Percentiles rank a stretch among this genome's conserved stretches.
phyloP scores from a whole-genome alignment of 2,113 vertebrate genomes.

The Parotia lawesii region DNA sequence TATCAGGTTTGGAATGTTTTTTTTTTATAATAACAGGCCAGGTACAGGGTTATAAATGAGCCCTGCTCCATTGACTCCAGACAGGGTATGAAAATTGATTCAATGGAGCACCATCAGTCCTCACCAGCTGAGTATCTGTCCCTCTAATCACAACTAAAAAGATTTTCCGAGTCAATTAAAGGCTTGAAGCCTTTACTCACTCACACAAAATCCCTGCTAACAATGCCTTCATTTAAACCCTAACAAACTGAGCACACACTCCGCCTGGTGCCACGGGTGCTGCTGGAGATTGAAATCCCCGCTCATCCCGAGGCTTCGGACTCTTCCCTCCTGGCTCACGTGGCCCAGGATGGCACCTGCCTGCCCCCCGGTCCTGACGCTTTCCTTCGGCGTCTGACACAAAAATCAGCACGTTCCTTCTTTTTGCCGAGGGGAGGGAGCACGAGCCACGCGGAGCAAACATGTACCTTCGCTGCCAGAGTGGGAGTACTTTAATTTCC shows the following conservation, averaged over 20 bases:
- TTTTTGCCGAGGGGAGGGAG: slow-evolving; percentile 5
- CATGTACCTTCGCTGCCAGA: slow-evolving; percentile 26
- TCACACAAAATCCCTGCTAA: slow-evolving; percentile 23
- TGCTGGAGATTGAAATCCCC: not conserved
- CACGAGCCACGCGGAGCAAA: slow-evolving; percentile 1
- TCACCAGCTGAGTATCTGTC: slow-evolving; percentile 46
- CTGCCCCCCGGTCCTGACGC: not conserved
- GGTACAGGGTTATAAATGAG: slow-evolving; percentile 26
- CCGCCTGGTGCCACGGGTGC: not conserved
- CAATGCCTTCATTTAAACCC: slow-evolving; percentile 18
- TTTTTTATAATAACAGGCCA: not conserved
- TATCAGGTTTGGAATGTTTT: not conserved
- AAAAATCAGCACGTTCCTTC: slow-evolving; percentile 24
- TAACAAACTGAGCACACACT: not conserved
- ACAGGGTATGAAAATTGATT: slow-evolving; percentile 48
- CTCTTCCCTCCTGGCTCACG: not conserved
- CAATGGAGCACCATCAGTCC: slow-evolving; percentile 7
- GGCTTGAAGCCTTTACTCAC: slow-evolving; percentile 34
- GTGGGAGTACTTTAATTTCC: slow-evolving; percentile 39
- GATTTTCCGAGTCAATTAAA: slow-evolving; percentile 55
- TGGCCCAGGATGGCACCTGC: not conserved
- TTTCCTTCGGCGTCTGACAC: not conserved
- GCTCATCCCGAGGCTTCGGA: not conserved
- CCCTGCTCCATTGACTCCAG: slow-evolving; percentile 51
- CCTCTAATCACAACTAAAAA: slow-evolving; percentile 59